Percentiles rank a stretch among this genome's conserved stretches.
Evolutionary conservation across 2,888 invertebrate genomes (phyloP).

Genomic region (Parelbella ahira): DNA sequence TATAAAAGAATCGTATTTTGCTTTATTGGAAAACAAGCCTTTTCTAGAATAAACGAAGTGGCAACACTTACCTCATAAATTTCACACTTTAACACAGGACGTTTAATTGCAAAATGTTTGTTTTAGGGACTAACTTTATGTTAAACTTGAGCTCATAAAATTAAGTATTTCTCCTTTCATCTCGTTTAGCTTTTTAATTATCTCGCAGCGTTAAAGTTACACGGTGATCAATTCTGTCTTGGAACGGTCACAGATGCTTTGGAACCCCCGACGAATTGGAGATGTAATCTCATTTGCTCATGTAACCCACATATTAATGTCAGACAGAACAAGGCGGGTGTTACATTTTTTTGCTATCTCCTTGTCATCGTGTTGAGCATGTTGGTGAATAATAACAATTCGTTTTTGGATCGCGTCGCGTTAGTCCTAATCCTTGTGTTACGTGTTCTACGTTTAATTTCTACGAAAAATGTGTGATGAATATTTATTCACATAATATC

Average conservation of each 20-base stretch:
- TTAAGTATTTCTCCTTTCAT: too few species aligned
- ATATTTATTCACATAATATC: too few species aligned
- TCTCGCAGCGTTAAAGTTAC: too few species aligned
- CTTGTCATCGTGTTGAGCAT: slow-evolving; percentile 9
- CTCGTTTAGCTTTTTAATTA: too few species aligned
- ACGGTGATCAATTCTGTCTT: background rate
- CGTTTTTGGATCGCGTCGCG: slow-evolving; percentile 3
- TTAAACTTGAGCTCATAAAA: too few species aligned
- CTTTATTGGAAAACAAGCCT: background rate
- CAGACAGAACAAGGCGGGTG: background rate
- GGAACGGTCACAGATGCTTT: too few species aligned
- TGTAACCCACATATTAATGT: background rate
- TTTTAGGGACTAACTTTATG: slow-evolving; percentile 4
- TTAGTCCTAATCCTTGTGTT: slow-evolving; percentile 1
- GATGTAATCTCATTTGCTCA: too few species aligned
- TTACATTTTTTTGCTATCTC: slow-evolving; percentile 1
- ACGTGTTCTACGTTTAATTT: background rate
- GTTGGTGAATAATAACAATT: slow-evolving; percentile 12
- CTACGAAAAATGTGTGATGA: background rate
- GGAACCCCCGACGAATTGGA: too few species aligned
- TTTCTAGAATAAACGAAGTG: background rate
- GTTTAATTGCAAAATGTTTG: slow-evolving; percentile 9
- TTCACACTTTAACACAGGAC: slow-evolving; percentile 1
- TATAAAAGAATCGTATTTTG: background rate
- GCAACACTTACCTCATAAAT: slow-evolving; percentile 9